Evolutionary conservation across 1,140 invertebrate species (phyloP), one percentile per base, ranked within the genome.

Genomic region (Panagrolaimus sp.): DNA sequence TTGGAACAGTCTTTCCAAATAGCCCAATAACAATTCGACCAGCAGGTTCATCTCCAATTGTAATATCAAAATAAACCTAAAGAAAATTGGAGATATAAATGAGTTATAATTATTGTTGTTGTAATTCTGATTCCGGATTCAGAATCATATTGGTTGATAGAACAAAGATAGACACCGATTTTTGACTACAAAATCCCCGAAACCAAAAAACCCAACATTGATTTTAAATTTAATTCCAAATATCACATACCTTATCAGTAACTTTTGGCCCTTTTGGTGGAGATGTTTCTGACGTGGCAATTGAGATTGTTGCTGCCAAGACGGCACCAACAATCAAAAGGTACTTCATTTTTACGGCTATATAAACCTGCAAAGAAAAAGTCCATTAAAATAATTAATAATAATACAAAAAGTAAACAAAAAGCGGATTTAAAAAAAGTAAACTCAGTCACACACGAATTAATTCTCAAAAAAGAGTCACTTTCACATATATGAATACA

Each of bases 11-110:
- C 75, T 93, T 89, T 0, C 95, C 95, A 87, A 98, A 98, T 0
- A 98, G 85, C 4, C 94, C 96, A 73, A 98, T 90, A 0, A 90
- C 89, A 70, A 98, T 90, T 77, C 90, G 86, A 10, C 94, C 94
- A 28, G 88, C 83, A 44, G 88, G 84, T 84, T 91, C 86, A 68
- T 89, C 90, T 69, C 90, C 91, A 75, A 91, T 90, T 80, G 88
- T 87, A 15, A 98, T 88, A 80, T 96, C 92, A 77, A 98, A 90
- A 83, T 88, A 96, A 0, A 97, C 91, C 87, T 92, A 38, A 4
- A 38, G 45, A 65, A 81, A 58, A 38, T 44, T 43, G 64, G 26
- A 52, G 26, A 67, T 17, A 26, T 32, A 21, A 43, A 67, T n/a
- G 70, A 12, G 32, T 10, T 24, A 5, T 46, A 2, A 12, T 55